phyloP scores from a whole-genome alignment of 2,113 vertebrate species.

The Neogobius melanostomus region DNA sequence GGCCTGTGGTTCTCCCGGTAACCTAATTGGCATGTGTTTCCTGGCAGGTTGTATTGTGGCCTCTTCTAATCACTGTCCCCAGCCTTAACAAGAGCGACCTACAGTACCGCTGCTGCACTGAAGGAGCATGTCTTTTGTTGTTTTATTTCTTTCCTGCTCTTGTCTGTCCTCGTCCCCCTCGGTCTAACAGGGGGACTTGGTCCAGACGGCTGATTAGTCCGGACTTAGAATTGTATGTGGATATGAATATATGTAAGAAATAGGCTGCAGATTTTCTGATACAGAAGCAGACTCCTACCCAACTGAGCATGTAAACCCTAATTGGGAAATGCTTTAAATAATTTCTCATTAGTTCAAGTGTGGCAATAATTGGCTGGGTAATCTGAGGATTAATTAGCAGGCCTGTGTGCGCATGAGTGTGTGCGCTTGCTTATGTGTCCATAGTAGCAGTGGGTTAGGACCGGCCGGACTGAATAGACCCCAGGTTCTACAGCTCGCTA shows the following conservation, averaged over 20 bases:
- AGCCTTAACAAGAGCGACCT: slow-evolving; percentile 73
- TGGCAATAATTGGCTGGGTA: slow-evolving; percentile 88
- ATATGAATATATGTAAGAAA: slow-evolving; percentile 34
- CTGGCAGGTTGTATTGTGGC: slow-evolving; percentile 74
- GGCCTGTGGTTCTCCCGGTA: slow-evolving; percentile 73
- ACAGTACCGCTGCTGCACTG: slow-evolving; percentile 68
- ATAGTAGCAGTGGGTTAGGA: slow-evolving; percentile 60
- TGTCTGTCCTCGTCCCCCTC: slow-evolving; percentile 59
- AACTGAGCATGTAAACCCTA: slow-evolving; percentile 84
- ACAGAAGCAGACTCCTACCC: slow-evolving; percentile 72
- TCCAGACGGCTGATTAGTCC: slow-evolving; percentile 70
- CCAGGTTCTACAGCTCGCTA: slow-evolving; percentile 84
- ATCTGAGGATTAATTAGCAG: slow-evolving; percentile 93
- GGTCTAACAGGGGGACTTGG: slow-evolving; percentile 55
- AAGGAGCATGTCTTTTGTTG: slow-evolving; percentile 75
- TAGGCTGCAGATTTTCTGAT: slow-evolving; percentile 33
- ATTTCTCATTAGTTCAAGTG: slow-evolving; percentile 92
- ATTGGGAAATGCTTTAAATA: slow-evolving; percentile 88
- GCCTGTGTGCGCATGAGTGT: slow-evolving; percentile 78
- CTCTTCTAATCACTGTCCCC: slow-evolving; percentile 76
- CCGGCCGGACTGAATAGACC: slow-evolving; percentile 81
- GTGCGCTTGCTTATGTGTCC: slow-evolving; percentile 71
- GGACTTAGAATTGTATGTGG: slow-evolving; percentile 42
- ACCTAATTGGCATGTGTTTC: slow-evolving; percentile 80
- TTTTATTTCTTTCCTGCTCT: slow-evolving; percentile 69